Evolutionary conservation across 2,797 vertebrate species (phyloP).

Genomic region (Poeciliopsis paucimaculata): DNA sequence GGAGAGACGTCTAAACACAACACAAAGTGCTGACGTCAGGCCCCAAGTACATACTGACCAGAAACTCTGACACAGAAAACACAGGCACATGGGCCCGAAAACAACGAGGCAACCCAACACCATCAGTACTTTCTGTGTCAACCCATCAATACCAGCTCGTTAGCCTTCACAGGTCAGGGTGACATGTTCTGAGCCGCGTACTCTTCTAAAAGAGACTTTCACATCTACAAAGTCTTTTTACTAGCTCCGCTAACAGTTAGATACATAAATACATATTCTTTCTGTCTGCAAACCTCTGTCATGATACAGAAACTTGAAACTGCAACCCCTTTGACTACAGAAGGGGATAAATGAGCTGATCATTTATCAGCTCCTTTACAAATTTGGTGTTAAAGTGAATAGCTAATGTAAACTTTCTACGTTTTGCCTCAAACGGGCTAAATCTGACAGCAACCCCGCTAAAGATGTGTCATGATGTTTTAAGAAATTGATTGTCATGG

Average conservation of each 20-base stretch:
- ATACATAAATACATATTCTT: not conserved
- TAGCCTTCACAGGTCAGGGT: conserved; percentile 1
- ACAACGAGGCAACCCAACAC: not conserved
- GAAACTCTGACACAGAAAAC: conserved; percentile 49
- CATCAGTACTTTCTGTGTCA: conserved; percentile 14
- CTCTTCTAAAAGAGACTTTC: not conserved
- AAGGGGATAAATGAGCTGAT: not conserved
- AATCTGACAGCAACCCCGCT: not conserved
- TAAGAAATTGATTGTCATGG: not conserved
- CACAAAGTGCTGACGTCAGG: conserved; percentile 67
- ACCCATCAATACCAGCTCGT: conserved; percentile 20
- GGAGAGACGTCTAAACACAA: conserved; percentile 72
- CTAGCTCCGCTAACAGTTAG: not conserved
- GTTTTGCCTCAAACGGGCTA: too few species aligned
- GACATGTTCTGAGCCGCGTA: conserved; percentile 1
- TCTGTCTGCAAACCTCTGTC: not conserved
- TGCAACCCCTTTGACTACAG: not conserved
- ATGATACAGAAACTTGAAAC: not conserved
- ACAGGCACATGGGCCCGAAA: conserved; percentile 2
- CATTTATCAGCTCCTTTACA: too few species aligned
- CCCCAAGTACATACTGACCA: conserved; percentile 41
- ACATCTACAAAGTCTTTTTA: not conserved
- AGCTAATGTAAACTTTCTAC: not conserved
- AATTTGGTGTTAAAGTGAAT: not conserved
- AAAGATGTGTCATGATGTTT: not conserved